Base-by-base conservation (phyloP, 2,888 invertebrate genomes). In the Drosophila bunnanda region DNA sequence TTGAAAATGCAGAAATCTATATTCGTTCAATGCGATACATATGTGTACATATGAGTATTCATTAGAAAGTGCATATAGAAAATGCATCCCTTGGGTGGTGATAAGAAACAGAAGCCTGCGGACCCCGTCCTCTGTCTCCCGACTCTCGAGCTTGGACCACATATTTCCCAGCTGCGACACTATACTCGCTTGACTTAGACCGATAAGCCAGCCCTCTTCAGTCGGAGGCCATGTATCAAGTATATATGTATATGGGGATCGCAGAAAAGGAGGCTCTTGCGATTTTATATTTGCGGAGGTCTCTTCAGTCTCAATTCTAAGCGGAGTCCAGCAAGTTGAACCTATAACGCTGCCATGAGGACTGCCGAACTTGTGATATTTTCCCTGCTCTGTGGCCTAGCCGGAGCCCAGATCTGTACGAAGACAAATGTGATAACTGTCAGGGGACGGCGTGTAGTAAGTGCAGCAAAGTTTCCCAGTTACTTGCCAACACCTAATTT, bases 261-360 rank as follows among this genome's bases (percentile, higher is more conserved):
- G 52, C 12, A 50, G 43, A 52, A 25, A 17, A 7, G 13, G 25
- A 55, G 34, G 28, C 32, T 9, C 52, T 56, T 44, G 22, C 12
- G 58, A 46, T 62, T 28, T 39, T 25, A 41, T 46, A 48, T 50
- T 65, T 59, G 48, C 39, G 32, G 56, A 30, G 25, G 41, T 38
- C 25, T 12, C 15, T 53, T 60, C 36, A 85, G 82, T 82, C 48
- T 20, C 10, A 61, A 20, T 74, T 50, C 25, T 53, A 54, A 43
- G 54, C 55, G 22, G 17, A 52, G 32, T 36, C n/a, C 34, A 62
- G 41, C 15, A 22, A 34, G 67, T 41, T 66, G 56, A 38, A 15
- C 57, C 28, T 46, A 5, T 32, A 28, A 17, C 10, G 15, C 38
- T 2, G 66, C 9, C 25, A 82, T 82, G 82, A 34, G 71, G 20